phyloP scores from a whole-genome alignment of 2,113 vertebrate genomes.

The Mustela nigripes region DNA sequence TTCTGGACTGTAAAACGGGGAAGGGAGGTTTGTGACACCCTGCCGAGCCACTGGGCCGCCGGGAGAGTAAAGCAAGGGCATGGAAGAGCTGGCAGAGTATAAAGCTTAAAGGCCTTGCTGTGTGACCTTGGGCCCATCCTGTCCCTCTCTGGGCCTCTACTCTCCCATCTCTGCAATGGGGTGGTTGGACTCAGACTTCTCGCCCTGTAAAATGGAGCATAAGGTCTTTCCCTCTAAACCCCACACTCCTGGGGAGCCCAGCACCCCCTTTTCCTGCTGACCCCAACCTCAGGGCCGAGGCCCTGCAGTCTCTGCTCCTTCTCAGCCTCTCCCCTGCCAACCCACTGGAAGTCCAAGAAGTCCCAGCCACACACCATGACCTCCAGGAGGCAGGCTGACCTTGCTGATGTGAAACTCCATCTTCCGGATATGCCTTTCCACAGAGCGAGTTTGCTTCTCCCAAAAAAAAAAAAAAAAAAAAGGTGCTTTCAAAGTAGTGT shows the following conservation, averaged over 20 bases:
- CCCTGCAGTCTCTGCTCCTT: not conserved
- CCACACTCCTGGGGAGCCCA: not conserved
- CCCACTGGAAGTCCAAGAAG: not conserved
- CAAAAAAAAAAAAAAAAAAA: conserved; percentile 11
- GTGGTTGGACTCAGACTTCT: not conserved
- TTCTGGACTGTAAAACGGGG: not conserved
- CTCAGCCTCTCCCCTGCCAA: not conserved
- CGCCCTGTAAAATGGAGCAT: not conserved
- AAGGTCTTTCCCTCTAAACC: not conserved
- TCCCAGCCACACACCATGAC: not conserved
- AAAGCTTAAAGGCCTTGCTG: not conserved
- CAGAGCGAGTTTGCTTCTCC: conserved; percentile 93
- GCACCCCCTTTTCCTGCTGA: no score
- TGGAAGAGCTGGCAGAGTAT: accelerated
- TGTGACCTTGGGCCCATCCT: not conserved
- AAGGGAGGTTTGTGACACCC: not conserved
- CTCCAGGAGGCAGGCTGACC: conserved; percentile 84
- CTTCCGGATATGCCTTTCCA: conserved; percentile 95
- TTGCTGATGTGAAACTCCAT: conserved; percentile 98
- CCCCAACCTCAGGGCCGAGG: no score
- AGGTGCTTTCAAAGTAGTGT: not conserved
- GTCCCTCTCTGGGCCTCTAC: not conserved
- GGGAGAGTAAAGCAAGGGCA: accelerated
- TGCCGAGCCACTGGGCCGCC: accelerated
- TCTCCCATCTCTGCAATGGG: not conserved